Conservation (phyloP, 2,888 invertebrate genomes). For the Therioaphis trifolii region DNA sequence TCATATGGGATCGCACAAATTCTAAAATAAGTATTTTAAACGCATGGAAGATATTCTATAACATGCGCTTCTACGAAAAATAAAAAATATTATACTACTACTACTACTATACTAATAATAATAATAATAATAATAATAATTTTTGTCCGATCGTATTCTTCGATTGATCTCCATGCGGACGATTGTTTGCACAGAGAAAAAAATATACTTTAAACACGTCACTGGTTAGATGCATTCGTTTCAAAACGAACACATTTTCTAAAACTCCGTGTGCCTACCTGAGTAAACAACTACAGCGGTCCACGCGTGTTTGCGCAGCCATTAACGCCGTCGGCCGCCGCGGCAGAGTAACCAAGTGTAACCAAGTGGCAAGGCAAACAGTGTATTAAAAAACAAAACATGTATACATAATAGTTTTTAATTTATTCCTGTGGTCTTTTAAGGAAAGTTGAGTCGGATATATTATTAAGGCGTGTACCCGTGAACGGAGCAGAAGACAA, state of each 20-base stretch:
- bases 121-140: too few species aligned
- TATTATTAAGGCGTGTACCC: constrained; percentile 41
- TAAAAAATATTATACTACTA: too few species aligned
- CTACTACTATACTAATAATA: too few species aligned
- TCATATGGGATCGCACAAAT: too few species aligned
- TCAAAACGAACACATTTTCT: constrained; percentile 47
- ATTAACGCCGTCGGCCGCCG: constrained; percentile 47
- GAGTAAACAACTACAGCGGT: constrained; percentile 25
- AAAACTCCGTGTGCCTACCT: constrained; percentile 2
- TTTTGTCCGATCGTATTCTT: not conserved
- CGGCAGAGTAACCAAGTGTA: constrained; percentile 60
- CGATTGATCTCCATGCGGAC: not conserved
- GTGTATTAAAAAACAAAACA: constrained; percentile 55
- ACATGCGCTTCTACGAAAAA: not conserved
- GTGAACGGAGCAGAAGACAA: not conserved
- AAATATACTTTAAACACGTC: not conserved
- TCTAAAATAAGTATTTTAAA: constrained; percentile 2
- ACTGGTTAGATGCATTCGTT: not conserved
- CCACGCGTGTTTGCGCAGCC: constrained; percentile 51
- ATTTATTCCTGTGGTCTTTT: constrained; percentile 52
- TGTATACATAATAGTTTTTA: constrained; percentile 34
- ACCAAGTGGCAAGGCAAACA: constrained; percentile 62
- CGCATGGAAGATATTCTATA: not conserved
- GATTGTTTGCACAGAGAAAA: constrained; percentile 19
- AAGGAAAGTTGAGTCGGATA: constrained; percentile 46